phyloP scores from a whole-genome alignment of 23 tunicate genomes.

The Clavelina lepadiformis region DNA sequence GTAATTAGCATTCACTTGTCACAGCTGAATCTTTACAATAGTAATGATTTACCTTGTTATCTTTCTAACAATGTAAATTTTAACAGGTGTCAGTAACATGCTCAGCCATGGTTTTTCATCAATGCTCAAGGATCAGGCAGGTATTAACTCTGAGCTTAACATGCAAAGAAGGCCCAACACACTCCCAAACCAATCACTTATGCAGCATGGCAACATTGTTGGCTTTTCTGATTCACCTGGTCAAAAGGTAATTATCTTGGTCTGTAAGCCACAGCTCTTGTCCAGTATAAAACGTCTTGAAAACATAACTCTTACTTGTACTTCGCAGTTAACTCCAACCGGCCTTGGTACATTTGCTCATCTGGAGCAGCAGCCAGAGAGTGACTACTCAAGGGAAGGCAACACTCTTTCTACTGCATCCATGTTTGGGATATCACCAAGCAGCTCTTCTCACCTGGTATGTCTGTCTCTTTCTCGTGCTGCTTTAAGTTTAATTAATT shows the following conservation, averaged over 20 bases:
- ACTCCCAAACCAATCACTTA: neutral
- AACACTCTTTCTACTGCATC: too few relatives aligned
- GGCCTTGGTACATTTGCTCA: constrained; percentile 16
- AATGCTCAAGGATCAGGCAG: constrained; percentile 20
- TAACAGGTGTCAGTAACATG: neutral
- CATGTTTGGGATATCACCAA: constrained; percentile 21
- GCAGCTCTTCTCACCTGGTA: constrained; percentile 31
- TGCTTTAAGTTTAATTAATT: neutral
- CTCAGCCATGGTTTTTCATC: constrained; percentile 32
- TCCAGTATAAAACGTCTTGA: neutral
- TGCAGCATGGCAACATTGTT: constrained; percentile 19
- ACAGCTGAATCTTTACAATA: too few relatives aligned
- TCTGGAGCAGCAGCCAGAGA: too few relatives aligned
- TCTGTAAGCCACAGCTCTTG: neutral
- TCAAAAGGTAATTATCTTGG: constrained; percentile 21
- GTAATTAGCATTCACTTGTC: too few relatives aligned
- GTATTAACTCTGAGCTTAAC: constrained; percentile 9
- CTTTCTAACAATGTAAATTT: too few relatives aligned
- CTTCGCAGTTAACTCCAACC: constrained; percentile 35
- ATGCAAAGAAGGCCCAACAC: constrained; percentile 25
- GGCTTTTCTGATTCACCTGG: constrained; percentile 39
- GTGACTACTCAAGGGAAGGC: too few relatives aligned
- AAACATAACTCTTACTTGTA: too few relatives aligned
- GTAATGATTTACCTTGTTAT: too few relatives aligned
- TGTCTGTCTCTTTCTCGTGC: neutral